phyloP scores from a whole-genome alignment of 2,113 vertebrate genomes.

The Galbula dea region DNA sequence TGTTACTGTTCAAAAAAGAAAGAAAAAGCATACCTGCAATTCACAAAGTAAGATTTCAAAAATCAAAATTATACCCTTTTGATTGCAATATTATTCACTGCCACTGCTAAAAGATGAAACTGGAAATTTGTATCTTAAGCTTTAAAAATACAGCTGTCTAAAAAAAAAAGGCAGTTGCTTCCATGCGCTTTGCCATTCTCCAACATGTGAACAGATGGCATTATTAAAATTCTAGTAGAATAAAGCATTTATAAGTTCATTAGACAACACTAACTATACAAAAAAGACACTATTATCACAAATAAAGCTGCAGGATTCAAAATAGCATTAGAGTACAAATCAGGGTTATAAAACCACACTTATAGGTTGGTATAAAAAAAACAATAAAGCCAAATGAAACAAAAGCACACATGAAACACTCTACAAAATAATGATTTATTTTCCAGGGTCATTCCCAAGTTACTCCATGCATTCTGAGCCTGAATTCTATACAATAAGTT shows the following conservation, averaged over 20 bases:
- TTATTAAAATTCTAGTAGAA: conserved; percentile 64
- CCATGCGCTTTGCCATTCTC: neutral
- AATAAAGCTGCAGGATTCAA: conserved; percentile 27
- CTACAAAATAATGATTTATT: neutral
- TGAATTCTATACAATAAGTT: neutral
- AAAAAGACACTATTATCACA: conserved; percentile 12
- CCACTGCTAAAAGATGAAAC: neutral
- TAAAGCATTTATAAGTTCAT: conserved; percentile 62
- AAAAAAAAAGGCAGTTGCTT: neutral
- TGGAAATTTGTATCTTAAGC: neutral
- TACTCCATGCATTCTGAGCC: neutral
- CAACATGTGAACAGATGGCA: conserved; percentile 41
- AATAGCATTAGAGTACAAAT: conserved; percentile 18
- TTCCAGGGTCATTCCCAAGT: conserved; percentile 16
- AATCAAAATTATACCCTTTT: neutral
- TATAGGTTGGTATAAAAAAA: neutral
- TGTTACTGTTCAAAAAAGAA: neutral
- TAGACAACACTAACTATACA: conserved; percentile 24
- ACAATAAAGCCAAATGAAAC: neutral
- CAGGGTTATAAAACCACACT: neutral
- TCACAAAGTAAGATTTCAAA: neutral
- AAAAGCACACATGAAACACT: neutral
- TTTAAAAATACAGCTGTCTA: conserved; percentile 32
- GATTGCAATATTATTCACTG: neutral
- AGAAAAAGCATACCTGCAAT: neutral